phyloP scores from a whole-genome alignment of 2,113 vertebrate species.

The Erinaceus europaeus region DNA sequence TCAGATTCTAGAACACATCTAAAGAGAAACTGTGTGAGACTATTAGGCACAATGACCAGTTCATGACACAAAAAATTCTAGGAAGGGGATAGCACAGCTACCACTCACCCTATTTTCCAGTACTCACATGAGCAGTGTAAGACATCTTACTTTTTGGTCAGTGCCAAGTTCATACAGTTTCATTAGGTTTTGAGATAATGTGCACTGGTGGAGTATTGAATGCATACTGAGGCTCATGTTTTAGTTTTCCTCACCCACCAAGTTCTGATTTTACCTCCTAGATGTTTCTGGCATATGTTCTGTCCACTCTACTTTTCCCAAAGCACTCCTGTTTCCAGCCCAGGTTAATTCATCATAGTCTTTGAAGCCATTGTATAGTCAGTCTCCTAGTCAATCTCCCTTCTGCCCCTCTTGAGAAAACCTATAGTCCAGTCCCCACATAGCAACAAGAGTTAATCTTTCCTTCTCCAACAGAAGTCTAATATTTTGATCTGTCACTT shows the following conservation, averaged over 20 bases:
- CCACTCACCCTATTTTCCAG: accelerated
- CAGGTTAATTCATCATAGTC: background rate
- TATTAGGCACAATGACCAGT: background rate
- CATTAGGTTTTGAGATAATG: background rate
- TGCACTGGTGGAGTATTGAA: background rate
- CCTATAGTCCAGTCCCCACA: background rate
- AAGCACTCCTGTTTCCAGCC: background rate
- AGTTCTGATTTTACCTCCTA: background rate
- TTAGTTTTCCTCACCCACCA: background rate
- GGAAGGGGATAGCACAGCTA: background rate
- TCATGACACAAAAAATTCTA: background rate
- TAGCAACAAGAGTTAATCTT: background rate
- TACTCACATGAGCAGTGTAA: background rate
- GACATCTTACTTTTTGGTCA: background rate
- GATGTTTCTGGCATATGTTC: background rate
- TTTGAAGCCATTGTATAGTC: background rate
- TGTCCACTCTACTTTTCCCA: background rate
- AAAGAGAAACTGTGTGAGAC: background rate
- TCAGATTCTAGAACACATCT: background rate
- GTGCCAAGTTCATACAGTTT: background rate
- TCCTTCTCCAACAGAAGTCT: background rate
- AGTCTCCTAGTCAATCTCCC: background rate
- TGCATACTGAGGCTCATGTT: background rate
- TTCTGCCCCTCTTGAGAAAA: background rate
- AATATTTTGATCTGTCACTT: background rate